A percentile compares a stretch with the other conserved stretches of the same genome.
phyloP scores from a whole-genome alignment of 2,888 invertebrate species.

The Xestia sexstrigata region DNA sequence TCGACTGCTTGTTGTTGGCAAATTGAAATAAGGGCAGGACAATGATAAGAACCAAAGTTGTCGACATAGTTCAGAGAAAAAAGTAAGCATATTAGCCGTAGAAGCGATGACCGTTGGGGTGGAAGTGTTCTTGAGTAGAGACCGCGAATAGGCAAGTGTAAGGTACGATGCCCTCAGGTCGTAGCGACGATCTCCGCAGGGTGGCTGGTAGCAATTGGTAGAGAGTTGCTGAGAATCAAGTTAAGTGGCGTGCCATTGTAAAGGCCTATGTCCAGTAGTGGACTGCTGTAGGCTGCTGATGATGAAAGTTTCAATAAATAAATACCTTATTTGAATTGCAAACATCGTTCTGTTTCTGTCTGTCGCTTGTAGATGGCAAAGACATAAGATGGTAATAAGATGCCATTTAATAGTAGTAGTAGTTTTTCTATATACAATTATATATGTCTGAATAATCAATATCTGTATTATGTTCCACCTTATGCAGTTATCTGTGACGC shows the following conservation, averaged over 20 bases:
- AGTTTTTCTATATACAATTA: background rate
- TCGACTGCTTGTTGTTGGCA: too few species aligned
- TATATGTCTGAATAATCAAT: background rate
- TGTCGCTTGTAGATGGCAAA: background rate
- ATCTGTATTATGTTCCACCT: background rate
- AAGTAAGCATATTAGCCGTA: too few species aligned
- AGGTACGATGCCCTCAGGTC: background rate
- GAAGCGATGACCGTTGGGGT: background rate
- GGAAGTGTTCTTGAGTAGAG: background rate
- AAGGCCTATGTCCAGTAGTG: background rate
- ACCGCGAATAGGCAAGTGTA: background rate
- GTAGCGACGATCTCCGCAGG: background rate
- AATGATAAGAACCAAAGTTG: too few species aligned
- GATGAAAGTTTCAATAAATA: background rate
- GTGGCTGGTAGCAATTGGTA: background rate
- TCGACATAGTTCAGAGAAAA: too few species aligned
- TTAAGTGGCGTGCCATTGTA: background rate
- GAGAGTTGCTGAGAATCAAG: background rate
- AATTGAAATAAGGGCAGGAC: too few species aligned
- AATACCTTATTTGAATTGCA: background rate
- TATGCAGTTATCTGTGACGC: constrained; percentile 16
- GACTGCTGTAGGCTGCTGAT: background rate
- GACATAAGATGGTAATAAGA: background rate
- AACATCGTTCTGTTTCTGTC: background rate
- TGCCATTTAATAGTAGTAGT: background rate